These are phyloP conservation scores for Electrophaes corylata DNA, from an alignment of 2,888 invertebrate species.

Conservation along the genomic window DNA sequence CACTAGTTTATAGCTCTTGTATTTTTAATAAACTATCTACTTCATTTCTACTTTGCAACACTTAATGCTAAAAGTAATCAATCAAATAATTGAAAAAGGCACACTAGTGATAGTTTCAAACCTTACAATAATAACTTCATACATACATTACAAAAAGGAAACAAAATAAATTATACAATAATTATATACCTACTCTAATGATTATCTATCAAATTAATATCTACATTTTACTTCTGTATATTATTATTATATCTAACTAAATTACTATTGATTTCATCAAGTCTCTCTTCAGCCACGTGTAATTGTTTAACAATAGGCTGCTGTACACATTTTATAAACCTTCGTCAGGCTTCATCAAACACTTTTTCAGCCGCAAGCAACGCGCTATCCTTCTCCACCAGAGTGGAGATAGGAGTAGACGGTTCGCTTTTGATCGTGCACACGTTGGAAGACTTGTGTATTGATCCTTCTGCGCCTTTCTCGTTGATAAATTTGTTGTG, in stretches of 20 bases:
- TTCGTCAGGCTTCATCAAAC: constrained; percentile 36
- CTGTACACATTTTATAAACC: constrained; percentile 15
- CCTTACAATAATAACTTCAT: neutral
- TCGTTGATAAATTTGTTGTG: constrained; percentile 47
- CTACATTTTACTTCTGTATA: constrained; percentile 12
- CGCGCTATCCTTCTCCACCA: constrained; percentile 18
- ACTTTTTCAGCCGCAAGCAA: constrained; percentile 1
- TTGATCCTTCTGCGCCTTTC: constrained; percentile 30
- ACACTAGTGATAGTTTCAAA: neutral
- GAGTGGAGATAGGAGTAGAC: constrained; percentile 8
- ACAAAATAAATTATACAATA: neutral
- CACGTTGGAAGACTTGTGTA: constrained; percentile 20
- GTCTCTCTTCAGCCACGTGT: constrained; percentile 22
- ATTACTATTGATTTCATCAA: constrained; percentile 21
- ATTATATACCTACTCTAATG: neutral
- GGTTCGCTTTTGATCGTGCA: constrained; percentile 27
- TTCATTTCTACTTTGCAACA: neutral
- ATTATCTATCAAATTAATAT: constrained; percentile 4
- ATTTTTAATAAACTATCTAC: neutral
- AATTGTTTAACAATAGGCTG: constrained; percentile 15
- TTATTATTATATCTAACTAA: constrained; percentile 7
- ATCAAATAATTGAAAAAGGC: neutral
- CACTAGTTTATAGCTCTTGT: neutral
- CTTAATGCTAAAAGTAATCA: neutral
- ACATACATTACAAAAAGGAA: neutral